Evolutionary conservation across 2,888 invertebrate species (phyloP), one percentile per base, ranked within the genome.

Genomic region (Dasypolia templi): DNA sequence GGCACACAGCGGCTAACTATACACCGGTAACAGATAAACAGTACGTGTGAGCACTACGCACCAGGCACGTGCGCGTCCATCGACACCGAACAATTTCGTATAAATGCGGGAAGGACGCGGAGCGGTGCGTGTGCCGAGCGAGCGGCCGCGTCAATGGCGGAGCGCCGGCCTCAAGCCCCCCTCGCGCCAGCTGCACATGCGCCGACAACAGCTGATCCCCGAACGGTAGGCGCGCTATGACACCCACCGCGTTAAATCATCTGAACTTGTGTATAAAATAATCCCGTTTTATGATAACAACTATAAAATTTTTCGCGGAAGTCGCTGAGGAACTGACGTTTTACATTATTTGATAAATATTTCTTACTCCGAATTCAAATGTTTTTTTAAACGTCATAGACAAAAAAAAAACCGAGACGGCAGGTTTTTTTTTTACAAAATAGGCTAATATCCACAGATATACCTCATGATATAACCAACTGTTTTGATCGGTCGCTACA

Each of bases 131-230:
- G 79, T 82, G 76, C 64, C 79, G 83, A 86, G 82, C 86, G 83
- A 81, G 81, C 84, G 82, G 68, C 84, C 88, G 90, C 91, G 89
- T 91, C 92, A 93, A 92, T 93, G 92, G 91, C 92, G 89, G 78
- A 85, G 82, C 77, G 75, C 86, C 80, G 77, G 77, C 79, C 82
- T 74, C 82, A 84, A 87, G 87, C 91, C 92, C 91, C 92, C 88
- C 90, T 85, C 84, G 86, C 89, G 90, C 78, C 91, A 90, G 91
- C 91, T 93, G 95, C 94, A 94, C 95, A 95, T 95, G 95, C 95
- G 95, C 95, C 90, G 86, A 89, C 89, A 92, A 94, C 95, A 95
- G 95, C 95, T 95, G 95, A 95, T 95, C 91, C 91, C 88, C 87
- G 81, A 87, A 80, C 89, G 91, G 90, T 81, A 90, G 88, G 89